These are phyloP conservation scores for Neotoma lepida DNA, from an alignment of 2,113 vertebrate genomes.

Conservation along the genomic window DNA sequence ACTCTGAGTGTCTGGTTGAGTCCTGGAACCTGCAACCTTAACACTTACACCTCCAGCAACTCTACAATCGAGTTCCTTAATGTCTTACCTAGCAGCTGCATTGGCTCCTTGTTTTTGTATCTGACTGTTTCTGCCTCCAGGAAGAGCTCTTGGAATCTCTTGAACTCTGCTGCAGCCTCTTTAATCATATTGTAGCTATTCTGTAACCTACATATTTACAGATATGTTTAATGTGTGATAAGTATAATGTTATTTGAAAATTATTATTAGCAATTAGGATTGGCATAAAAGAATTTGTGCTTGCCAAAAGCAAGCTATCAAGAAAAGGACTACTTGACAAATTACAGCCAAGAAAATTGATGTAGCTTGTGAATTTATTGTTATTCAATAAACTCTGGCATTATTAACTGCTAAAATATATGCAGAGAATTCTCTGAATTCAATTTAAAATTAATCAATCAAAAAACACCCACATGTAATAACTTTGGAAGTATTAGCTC, in stretches of 20 bases:
- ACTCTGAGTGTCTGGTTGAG: neutral
- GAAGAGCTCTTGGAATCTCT: neutral
- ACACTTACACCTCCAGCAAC: neutral
- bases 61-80: neutral
- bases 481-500: neutral
- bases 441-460: neutral
- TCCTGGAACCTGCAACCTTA: neutral
- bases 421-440: neutral
- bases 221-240: neutral
- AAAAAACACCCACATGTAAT: neutral
- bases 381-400: neutral
- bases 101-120: neutral
- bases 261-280: neutral
- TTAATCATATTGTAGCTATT: neutral
- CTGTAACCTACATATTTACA: neutral
- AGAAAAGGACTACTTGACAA: neutral
- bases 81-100: neutral
- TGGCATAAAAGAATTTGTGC: neutral
- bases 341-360: neutral
- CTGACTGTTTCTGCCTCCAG: neutral
- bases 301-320: neutral
- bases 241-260: neutral
- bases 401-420: neutral
- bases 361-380: neutral
- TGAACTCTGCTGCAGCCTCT: neutral